Evolutionary conservation across 1,140 invertebrate species (phyloP).

Genomic region (Lerema accius): DNA sequence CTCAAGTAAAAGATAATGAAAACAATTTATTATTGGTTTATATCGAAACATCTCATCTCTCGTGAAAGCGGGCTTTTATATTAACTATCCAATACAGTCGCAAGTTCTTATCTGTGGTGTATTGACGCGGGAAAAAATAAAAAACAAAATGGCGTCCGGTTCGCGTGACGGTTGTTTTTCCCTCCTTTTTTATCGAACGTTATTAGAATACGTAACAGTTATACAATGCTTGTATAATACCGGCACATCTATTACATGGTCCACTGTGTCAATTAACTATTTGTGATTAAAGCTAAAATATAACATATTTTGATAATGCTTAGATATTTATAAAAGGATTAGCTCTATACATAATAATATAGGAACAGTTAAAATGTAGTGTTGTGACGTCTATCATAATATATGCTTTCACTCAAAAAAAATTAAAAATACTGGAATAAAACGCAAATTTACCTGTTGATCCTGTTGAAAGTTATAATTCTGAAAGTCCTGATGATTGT

Average conservation of each 20-base stretch:
- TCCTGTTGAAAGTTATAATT: slow-evolving; percentile 42
- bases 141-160: slow-evolving; percentile 42
- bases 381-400: too few relatives aligned
- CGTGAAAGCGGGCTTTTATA: slow-evolving; percentile 39
- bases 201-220: slow-evolving; percentile 45
- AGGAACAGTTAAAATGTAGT: too few relatives aligned
- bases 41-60: slow-evolving; percentile 14
- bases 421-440: too few relatives aligned
- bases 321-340: too few relatives aligned
- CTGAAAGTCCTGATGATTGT: slow-evolving; percentile 42
- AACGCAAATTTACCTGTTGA: slow-evolving; percentile 50
- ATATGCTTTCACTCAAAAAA: too few relatives aligned
- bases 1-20: too few relatives aligned
- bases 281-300: too few relatives aligned
- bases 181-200: slow-evolving; percentile 36
- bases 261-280: too few relatives aligned
- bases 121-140: slow-evolving; percentile 31
- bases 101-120: slow-evolving; percentile 40
- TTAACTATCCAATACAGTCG: slow-evolving; percentile 24
- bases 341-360: too few relatives aligned
- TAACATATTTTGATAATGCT: too few relatives aligned
- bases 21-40: slow-evolving; percentile 1
- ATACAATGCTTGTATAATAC: slow-evolving; percentile 41
- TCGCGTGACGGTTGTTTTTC: slow-evolving; percentile 39
- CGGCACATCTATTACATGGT: background rate